Base-by-base conservation (phyloP, 2,797 vertebrate genomes). In the Tadarida brasiliensis region DNA sequence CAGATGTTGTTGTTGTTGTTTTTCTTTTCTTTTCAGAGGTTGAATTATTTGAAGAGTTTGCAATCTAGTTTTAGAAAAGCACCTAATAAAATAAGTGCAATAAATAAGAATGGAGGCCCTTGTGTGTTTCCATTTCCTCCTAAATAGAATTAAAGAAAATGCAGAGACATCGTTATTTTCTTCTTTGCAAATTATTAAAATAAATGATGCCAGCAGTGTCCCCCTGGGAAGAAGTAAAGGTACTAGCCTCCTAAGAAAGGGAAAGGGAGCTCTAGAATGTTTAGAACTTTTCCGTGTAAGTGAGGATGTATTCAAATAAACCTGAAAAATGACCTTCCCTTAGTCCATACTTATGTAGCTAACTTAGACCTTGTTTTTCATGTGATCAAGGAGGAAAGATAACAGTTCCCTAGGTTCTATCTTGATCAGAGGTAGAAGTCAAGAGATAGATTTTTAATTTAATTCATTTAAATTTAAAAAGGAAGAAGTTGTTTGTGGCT, bases 101-200 rank as follows among this genome's bases (percentile, higher is more conserved):
- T 89, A 39, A 44, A 57, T 86, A 47, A n/a, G 20, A 67, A 67
- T n/a, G 12, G 49, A 49, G 11, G 19, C 20, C 26, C 33, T 51
- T 82, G 24, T 30, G 35, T 47, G 59, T 39, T 85, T 87, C 82
- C 78, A 77, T 4, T 63, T 68, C 44, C 16, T 78, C 26, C 71
- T 78, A 70, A 61, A 8, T 61, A 39, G n/a, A 92, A 71, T 70
- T 10, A 61, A 87, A 84, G n/a, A 63, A 95, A 94, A 84, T 35
- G 12, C 35, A 49, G 59, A 76, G 39, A 63, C 10, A 12, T 0
- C 16, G 2, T 51, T 71, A 9, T 67, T 68, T 33, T 91, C 10
- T 61, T 81, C 17, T 57, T 19, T 85, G 22, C 33, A 61, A 67
- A 61, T 56, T 80, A 84, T 61, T 77, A 56, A 76, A 20, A 61